Percentiles rank a stretch among this genome's conserved stretches.
phyloP scores from a whole-genome alignment of 1,140 invertebrate species.

The Bombus turneri region DNA sequence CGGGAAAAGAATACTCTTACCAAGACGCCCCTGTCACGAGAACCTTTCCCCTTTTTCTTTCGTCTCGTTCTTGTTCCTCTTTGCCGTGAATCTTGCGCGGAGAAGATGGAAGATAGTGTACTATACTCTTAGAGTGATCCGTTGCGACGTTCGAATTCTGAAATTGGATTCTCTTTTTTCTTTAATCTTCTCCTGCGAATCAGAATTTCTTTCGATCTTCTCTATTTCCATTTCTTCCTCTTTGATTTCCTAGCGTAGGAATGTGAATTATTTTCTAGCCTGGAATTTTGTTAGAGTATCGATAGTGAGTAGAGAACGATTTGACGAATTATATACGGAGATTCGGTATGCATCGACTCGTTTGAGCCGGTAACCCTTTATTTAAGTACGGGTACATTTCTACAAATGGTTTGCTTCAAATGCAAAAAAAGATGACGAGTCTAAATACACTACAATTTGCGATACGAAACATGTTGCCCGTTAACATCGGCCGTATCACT shows the following conservation, averaged over 20 bases:
- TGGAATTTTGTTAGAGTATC: too few species aligned
- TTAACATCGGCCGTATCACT: too few species aligned
- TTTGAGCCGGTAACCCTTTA: too few species aligned
- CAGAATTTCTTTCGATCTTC: not conserved
- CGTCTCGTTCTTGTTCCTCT: not conserved
- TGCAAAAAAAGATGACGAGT: too few species aligned
- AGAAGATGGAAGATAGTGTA: not conserved
- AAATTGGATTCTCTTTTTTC: not conserved
- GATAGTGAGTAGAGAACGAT: not conserved
- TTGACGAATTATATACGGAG: too few species aligned
- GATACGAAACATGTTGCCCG: too few species aligned
- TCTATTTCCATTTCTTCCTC: not conserved
- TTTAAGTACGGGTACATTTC: too few species aligned
- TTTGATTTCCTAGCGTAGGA: not conserved
- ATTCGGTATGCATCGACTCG: not conserved
- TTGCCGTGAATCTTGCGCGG: not conserved
- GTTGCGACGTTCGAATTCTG: not conserved
- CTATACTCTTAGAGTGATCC: not conserved
- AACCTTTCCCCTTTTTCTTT: not conserved
- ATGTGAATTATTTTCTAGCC: not conserved
- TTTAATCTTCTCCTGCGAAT: not conserved
- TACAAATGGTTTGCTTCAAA: too few species aligned
- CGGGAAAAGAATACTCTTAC: slow-evolving; percentile 1
- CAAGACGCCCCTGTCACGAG: not conserved
- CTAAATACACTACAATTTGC: too few species aligned